These are phyloP conservation scores for Brachypalpus laphriformis DNA, from an alignment of 2,888 invertebrate species.

Conservation along the genomic window DNA sequence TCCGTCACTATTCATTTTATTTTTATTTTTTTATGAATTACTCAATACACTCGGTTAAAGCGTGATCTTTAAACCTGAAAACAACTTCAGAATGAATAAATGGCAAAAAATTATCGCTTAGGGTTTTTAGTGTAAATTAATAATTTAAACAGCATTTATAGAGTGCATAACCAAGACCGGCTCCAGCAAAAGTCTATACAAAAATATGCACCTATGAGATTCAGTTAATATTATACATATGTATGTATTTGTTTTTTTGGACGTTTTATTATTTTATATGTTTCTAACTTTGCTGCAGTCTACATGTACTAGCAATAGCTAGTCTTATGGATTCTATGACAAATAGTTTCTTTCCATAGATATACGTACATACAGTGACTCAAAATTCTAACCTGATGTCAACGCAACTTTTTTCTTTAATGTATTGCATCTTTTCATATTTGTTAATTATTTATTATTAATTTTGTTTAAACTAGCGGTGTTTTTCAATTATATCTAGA, in stretches of 20 bases:
- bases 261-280: slow-evolving; percentile 1
- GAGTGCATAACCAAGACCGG: slow-evolving; percentile 2
- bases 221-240: not conserved
- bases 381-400: too few species aligned
- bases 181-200: not conserved
- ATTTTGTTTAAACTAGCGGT: too few species aligned
- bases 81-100: slow-evolving; percentile 1
- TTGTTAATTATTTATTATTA: too few species aligned
- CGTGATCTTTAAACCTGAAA: slow-evolving; percentile 52
- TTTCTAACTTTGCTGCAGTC: not conserved
- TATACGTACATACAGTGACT: too few species aligned
- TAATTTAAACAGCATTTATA: slow-evolving; percentile 11
- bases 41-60: slow-evolving; percentile 24
- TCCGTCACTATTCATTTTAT: not conserved
- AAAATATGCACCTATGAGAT: not conserved
- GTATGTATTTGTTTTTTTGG: slow-evolving; percentile 1
- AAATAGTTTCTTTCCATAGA: too few species aligned
- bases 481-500: too few species aligned
- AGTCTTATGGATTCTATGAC: too few species aligned
- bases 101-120: not conserved
- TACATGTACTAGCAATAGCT: too few species aligned
- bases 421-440: too few species aligned
- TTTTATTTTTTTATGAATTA: slow-evolving; percentile 28
- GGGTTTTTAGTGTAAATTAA: slow-evolving; percentile 9
- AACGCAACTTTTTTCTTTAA: too few species aligned